Percentiles rank a stretch among this genome's conserved stretches.
phyloP scores from a whole-genome alignment of 1,140 invertebrate genomes.

The Apis cerana region DNA sequence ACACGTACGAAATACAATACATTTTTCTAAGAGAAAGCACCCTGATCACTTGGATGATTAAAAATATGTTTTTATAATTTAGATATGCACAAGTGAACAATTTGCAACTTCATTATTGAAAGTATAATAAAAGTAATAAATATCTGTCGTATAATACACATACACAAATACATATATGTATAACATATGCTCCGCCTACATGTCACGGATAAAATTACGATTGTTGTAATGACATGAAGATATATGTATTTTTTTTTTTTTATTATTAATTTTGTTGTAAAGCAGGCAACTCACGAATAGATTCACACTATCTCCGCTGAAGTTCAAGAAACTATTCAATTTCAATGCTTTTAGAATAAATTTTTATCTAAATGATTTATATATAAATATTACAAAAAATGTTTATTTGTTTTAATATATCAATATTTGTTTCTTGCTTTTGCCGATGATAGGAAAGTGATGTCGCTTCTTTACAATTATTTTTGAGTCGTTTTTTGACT shows the following conservation, averaged over 20 bases:
- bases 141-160: conserved; percentile 8
- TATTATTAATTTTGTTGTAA: conserved; percentile 42
- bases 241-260: conserved; percentile 13
- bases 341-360: background rate
- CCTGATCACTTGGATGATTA: conserved; percentile 26
- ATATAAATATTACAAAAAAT: background rate
- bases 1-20: conserved; percentile 7
- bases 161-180: background rate
- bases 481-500: conserved; percentile 18
- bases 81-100: conserved; percentile 45
- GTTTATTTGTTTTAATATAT: background rate
- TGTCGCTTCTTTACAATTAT: conserved; percentile 30
- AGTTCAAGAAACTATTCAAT: conserved; percentile 53
- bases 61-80: conserved; percentile 34
- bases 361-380: background rate
- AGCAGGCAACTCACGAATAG: conserved; percentile 33
- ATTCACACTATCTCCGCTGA: conserved; percentile 26
- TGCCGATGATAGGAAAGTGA: conserved; percentile 10
- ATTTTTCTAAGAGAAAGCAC: conserved; percentile 18
- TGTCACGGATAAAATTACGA: conserved; percentile 30
- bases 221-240: conserved; percentile 55
- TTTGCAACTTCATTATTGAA: conserved; percentile 46
- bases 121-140: conserved; percentile 21
- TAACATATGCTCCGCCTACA: conserved; percentile 40
- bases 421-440: conserved; percentile 15